phyloP scores from a whole-genome alignment of 2,888 invertebrate species.

The Sminthurinus aureus region DNA sequence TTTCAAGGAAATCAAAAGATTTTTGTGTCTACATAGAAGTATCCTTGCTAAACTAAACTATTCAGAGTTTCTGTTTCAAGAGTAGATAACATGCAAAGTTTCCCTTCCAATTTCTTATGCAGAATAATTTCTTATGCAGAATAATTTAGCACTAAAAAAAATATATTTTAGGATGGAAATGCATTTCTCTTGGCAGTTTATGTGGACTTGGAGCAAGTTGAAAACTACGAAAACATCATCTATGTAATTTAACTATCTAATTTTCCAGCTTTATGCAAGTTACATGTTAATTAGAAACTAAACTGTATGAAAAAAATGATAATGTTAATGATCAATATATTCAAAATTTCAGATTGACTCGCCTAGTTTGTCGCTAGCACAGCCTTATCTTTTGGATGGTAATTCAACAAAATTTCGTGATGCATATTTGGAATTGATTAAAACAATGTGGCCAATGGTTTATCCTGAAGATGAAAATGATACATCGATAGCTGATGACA shows the following conservation, averaged over 20 bases:
- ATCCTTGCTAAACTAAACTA: no score
- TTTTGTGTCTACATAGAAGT: no score
- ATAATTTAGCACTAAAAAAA: no score
- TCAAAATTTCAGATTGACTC: constrained; percentile 43
- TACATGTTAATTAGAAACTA: no score
- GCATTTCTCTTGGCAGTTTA: constrained; percentile 45
- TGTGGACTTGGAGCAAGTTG: constrained; percentile 54
- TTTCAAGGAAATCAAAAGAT: no score
- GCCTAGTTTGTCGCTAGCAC: constrained; percentile 36
- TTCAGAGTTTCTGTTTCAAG: no score
- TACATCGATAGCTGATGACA: constrained; percentile 70
- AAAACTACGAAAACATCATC: constrained; percentile 48
- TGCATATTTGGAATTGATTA: constrained; percentile 48
- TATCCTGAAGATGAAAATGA: constrained; percentile 59
- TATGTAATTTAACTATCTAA: constrained; percentile 45
- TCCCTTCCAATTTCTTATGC: no score
- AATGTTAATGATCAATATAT: neutral
- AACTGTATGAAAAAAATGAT: no score
- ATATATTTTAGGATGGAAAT: constrained; percentile 52
- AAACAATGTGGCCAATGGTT: constrained; percentile 45
- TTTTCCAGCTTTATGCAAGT: neutral
- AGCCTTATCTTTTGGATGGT: constrained; percentile 33
- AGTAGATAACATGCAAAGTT: no score
- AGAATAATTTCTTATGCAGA: no score
- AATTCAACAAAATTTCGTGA: constrained; percentile 33